Conservation (phyloP, 2,888 invertebrate species). For the Mythimna pallens region DNA sequence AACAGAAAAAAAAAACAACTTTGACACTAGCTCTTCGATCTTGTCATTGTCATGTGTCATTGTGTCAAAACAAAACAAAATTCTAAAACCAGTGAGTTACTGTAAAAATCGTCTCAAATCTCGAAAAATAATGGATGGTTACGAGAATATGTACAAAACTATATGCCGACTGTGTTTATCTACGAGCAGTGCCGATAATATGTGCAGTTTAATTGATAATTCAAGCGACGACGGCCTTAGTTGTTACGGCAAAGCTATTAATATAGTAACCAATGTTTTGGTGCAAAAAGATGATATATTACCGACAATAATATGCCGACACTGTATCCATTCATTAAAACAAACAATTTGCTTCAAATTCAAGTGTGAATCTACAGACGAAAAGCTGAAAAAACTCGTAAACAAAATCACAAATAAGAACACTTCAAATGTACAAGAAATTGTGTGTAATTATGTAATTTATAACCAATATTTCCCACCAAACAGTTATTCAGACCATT, state of each 20-base stretch:
- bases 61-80: constrained; percentile 39
- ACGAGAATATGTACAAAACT: constrained; percentile 74
- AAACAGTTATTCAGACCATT: constrained; percentile 20
- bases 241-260: constrained; percentile 77
- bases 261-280: constrained; percentile 74
- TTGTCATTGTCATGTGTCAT: constrained; percentile 13
- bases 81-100: neutral
- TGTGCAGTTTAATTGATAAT: constrained; percentile 78
- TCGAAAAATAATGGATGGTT: constrained; percentile 69
- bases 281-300: constrained; percentile 74
- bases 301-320: constrained; percentile 79
- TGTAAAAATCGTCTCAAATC: neutral
- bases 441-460: constrained; percentile 73
- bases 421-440: constrained; percentile 63
- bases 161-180: constrained; percentile 83
- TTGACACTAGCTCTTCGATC: neutral
- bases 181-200: constrained; percentile 69
- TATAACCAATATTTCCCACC: constrained; percentile 71
- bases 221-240: constrained; percentile 73
- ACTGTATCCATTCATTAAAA: constrained; percentile 78
- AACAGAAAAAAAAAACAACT: neutral
- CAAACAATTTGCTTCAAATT: constrained; percentile 81
- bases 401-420: constrained; percentile 46
- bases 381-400: constrained; percentile 67
- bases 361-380: constrained; percentile 79